Conservation (phyloP, 1,140 invertebrate species). For the Ooceraea biroi region DNA sequence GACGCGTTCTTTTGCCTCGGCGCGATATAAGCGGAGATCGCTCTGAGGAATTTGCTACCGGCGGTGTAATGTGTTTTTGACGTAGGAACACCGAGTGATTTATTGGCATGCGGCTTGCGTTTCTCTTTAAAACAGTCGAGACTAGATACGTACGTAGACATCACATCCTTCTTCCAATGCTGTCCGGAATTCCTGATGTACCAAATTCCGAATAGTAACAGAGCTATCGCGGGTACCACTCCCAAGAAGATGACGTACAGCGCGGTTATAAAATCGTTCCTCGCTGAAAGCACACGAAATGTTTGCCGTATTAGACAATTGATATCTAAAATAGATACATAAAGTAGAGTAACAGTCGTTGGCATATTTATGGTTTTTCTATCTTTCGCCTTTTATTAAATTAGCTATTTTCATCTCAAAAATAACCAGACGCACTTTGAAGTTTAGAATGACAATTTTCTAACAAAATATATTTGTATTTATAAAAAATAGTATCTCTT, state of each 20-base stretch:
- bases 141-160: constrained; percentile 91
- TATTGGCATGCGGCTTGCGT: constrained; percentile 70
- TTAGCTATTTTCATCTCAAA: too few species aligned
- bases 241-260: constrained; percentile 94
- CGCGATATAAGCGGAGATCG: constrained; percentile 67
- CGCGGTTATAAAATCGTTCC: constrained; percentile 90
- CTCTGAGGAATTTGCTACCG: constrained; percentile 72
- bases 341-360: too few species aligned
- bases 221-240: constrained; percentile 90
- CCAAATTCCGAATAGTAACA: constrained; percentile 90
- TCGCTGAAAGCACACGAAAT: constrained; percentile 87
- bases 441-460: too few species aligned
- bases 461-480: too few species aligned
- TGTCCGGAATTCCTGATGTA: constrained; percentile 89
- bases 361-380: too few species aligned
- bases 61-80: constrained; percentile 40
- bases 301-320: background rate
- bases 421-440: too few species aligned
- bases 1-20: constrained; percentile 46
- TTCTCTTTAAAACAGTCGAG: constrained; percentile 79
- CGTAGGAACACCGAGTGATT: constrained; percentile 57
- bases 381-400: too few species aligned
- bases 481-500: too few species aligned
- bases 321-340: background rate
- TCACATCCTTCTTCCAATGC: constrained; percentile 89